Evolutionary conservation across 2,888 invertebrate species (phyloP).

Genomic region (Aspidiotus rigidus): DNA sequence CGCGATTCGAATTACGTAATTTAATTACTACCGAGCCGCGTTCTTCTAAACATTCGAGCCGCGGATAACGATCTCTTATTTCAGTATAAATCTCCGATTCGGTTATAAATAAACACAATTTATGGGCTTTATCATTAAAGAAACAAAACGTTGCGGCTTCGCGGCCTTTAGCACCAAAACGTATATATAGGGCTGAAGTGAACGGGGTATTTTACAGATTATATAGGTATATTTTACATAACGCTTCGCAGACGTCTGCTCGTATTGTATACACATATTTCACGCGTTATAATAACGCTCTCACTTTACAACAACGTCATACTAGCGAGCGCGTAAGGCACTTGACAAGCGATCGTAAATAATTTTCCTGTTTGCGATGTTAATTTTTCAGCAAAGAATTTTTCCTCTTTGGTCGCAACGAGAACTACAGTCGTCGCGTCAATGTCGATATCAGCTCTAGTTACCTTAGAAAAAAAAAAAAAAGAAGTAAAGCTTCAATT

Average conservation of each 20-base stretch:
- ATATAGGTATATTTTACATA: too few species aligned
- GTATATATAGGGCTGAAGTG: too few species aligned
- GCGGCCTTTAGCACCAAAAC: background rate
- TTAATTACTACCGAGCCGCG: slow-evolving; percentile 26
- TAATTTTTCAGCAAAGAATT: slow-evolving; percentile 1
- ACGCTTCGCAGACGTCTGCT: too few species aligned
- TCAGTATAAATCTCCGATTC: slow-evolving; percentile 30
- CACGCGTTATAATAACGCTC: background rate
- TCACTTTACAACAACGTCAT: background rate
- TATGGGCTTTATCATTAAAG: slow-evolving; percentile 26
- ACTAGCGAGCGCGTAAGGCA: background rate
- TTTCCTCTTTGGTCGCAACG: background rate
- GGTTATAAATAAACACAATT: slow-evolving; percentile 31
- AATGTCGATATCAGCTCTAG: too few species aligned
- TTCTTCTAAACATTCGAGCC: slow-evolving; percentile 15
- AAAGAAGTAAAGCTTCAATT: too few species aligned
- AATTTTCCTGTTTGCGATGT: background rate
- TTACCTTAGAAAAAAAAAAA: too few species aligned
- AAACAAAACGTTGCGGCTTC: slow-evolving; percentile 8
- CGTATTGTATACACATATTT: background rate
- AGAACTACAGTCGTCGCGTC: too few species aligned
- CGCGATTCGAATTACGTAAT: slow-evolving; percentile 32
- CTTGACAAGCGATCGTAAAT: background rate
- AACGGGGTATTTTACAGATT: too few species aligned
- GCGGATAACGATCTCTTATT: slow-evolving; percentile 25